These are phyloP conservation scores for Neria commutata DNA, from an alignment of 2,888 invertebrate genomes.

Conservation along the genomic window DNA sequence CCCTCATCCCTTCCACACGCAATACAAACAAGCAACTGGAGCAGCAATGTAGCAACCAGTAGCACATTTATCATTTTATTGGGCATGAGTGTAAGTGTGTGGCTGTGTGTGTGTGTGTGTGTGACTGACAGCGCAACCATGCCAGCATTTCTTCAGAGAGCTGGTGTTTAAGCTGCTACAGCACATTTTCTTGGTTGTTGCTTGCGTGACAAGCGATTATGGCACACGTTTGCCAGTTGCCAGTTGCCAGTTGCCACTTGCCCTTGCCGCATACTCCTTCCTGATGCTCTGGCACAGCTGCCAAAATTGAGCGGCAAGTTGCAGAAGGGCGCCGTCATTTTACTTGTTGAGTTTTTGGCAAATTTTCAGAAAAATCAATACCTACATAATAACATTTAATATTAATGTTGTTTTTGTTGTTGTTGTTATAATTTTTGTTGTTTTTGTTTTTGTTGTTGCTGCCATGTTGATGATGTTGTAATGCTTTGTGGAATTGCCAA, in stretches of 20 bases:
- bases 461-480: neutral
- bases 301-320: neutral
- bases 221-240: no score
- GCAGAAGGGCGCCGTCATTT: neutral
- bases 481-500: no score
- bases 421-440: neutral
- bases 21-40: no score
- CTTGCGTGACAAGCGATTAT: conserved; percentile 1
- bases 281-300: neutral
- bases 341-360: conserved; percentile 9
- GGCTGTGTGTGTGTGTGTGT: no score
- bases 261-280: no score
- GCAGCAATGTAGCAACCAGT: neutral
- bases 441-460: neutral
- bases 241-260: no score
- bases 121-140: no score
- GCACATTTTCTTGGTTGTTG: neutral
- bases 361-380: conserved; percentile 3
- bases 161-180: neutral
- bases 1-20: neutral
- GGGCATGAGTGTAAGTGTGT: no score
- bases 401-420: neutral
- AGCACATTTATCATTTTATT: neutral
- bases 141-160: neutral
- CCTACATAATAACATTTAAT: neutral